Conservation (phyloP, 2,113 vertebrate genomes). For the Saccopteryx bilineata region DNA sequence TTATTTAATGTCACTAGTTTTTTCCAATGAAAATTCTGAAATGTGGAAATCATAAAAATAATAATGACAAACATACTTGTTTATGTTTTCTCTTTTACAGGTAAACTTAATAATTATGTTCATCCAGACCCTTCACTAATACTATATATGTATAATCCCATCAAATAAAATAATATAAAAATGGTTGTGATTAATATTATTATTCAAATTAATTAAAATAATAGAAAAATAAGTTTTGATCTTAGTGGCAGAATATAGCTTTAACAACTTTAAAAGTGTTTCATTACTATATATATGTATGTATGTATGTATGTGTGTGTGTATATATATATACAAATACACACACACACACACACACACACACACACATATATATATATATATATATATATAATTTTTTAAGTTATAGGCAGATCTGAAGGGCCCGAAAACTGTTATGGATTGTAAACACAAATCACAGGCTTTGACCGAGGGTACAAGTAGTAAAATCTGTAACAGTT, state of each 20-base stretch:
- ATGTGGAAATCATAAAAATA: not conserved
- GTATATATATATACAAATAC: no score
- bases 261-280: not conserved
- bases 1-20: not conserved
- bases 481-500: conserved; percentile 56
- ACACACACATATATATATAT: no score
- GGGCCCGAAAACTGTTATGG: not conserved
- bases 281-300: no score
- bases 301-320: no score
- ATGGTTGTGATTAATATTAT: not conserved
- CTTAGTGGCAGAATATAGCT: not conserved
- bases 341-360: no score
- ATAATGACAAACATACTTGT: no score
- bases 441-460: conserved; percentile 60
- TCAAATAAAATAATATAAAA: not conserved
- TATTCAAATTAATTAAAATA: conserved; percentile 27
- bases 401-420: not conserved
- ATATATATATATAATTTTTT: not conserved
- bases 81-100: not conserved
- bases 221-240: not conserved
- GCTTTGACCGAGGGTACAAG: not conserved
- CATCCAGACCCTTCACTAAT: not conserved
- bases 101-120: not conserved
- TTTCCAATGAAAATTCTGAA: not conserved
- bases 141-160: not conserved